phyloP scores from a whole-genome alignment of 2,797 vertebrate genomes.

The Diplodus puntazzo region DNA sequence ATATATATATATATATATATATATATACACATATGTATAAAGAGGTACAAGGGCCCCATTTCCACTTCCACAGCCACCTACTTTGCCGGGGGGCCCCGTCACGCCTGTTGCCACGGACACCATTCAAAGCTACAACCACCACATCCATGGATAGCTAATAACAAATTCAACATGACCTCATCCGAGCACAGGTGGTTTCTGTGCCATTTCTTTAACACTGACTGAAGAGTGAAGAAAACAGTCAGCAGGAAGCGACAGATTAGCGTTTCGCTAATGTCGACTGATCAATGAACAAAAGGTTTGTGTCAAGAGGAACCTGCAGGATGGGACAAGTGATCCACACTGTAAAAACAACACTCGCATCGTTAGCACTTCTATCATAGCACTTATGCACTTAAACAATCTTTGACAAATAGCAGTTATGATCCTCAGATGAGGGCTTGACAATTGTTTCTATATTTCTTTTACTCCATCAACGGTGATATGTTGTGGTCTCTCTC shows the following conservation, averaged over 20 bases:
- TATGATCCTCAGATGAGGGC: no score
- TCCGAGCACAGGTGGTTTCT: slow-evolving; percentile 60
- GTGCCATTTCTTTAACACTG: slow-evolving; percentile 19
- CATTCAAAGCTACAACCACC: slow-evolving; percentile 38
- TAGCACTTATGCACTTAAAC: no score
- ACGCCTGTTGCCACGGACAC: slow-evolving; percentile 53
- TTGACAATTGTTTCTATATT: no score
- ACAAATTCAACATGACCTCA: slow-evolving; percentile 69
- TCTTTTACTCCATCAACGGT: no score
- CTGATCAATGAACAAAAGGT: slow-evolving; percentile 2
- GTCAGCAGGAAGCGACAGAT: slow-evolving; percentile 47
- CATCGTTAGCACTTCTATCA: no score
- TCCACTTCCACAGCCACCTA: slow-evolving; percentile 26
- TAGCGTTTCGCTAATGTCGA: slow-evolving; percentile 3
- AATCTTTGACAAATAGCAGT: no score
- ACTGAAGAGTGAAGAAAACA: slow-evolving; percentile 5
- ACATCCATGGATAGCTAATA: slow-evolving; percentile 33
- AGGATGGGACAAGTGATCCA: neutral
- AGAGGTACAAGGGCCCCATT: slow-evolving; percentile 28
- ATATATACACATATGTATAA: slow-evolving; percentile 5
- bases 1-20: no score
- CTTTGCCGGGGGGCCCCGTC: slow-evolving; percentile 28
- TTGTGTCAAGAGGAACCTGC: neutral
- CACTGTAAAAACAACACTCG: neutral
- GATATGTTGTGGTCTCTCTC: no score